Percentiles rank a stretch among this genome's conserved stretches.
Conservation (phyloP, 2,113 vertebrate genomes). For the Microcebus griseorufus region DNA sequence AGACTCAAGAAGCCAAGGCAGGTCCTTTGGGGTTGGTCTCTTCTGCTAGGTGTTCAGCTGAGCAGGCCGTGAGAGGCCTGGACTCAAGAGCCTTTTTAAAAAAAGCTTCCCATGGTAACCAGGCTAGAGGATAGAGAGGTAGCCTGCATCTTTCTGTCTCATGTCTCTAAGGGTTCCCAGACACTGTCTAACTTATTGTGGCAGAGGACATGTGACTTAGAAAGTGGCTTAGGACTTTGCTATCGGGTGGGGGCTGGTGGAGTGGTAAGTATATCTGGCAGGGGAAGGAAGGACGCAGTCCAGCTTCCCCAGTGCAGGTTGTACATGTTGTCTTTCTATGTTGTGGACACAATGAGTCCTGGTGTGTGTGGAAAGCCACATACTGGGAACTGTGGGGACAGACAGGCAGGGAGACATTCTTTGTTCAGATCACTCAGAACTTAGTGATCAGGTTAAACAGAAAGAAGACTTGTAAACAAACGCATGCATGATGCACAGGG, state of each 20-base stretch:
- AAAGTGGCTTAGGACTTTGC: not conserved
- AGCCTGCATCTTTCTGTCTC: not conserved
- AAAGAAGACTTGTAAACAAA: not conserved
- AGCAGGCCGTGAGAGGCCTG: not conserved
- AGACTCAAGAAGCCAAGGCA: not conserved
- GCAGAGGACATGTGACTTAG: not conserved
- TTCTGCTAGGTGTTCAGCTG: not conserved
- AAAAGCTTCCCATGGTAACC: not conserved
- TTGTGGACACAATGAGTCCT: not conserved
- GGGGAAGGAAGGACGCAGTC: not conserved
- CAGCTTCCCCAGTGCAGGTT: not conserved
- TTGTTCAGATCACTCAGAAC: not conserved
- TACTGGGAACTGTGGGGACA: not conserved
- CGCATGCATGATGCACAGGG: not conserved
- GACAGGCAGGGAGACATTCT: not conserved
- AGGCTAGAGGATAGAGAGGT: not conserved
- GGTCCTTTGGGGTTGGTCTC: not conserved
- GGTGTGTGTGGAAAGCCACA: not conserved
- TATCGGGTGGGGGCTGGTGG: not conserved
- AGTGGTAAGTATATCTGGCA: not conserved
- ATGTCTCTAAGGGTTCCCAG: not conserved
- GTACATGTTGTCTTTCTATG: not conserved
- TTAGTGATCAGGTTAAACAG: constrained; percentile 25
- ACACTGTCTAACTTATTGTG: not conserved
- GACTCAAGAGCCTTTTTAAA: not conserved